A percentile compares a stretch with the other conserved stretches of the same genome.
Evolutionary conservation across 2,797 vertebrate species (phyloP).

Genomic region (Enteromius viviparus): DNA sequence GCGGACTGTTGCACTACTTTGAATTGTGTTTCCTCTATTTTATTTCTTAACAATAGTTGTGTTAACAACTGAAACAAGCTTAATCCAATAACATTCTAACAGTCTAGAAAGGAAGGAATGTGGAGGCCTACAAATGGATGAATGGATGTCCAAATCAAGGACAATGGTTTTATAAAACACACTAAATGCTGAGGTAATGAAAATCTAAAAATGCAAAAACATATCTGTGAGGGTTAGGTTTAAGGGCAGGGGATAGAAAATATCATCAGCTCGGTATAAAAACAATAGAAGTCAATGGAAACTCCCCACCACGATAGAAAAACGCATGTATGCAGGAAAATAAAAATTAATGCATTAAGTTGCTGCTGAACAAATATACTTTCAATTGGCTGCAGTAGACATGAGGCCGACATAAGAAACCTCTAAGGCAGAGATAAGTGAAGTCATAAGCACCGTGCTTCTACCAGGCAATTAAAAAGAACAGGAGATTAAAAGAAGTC

Average conservation of each 20-base stretch:
- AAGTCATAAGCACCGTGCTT: slow-evolving; percentile 57
- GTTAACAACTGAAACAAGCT: slow-evolving; percentile 23
- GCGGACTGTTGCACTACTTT: slow-evolving; percentile 19
- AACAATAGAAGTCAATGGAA: slow-evolving; percentile 13
- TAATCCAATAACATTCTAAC: slow-evolving; percentile 37
- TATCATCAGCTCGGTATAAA: slow-evolving; percentile 17
- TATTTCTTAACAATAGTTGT: slow-evolving; percentile 23
- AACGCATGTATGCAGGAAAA: not conserved
- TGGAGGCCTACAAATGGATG: not conserved
- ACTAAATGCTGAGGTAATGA: not conserved
- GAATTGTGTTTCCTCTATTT: slow-evolving; percentile 15
- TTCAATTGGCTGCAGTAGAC: slow-evolving; percentile 36
- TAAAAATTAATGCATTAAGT: slow-evolving; percentile 28
- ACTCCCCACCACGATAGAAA: slow-evolving; percentile 4
- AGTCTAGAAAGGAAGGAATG: slow-evolving; percentile 14
- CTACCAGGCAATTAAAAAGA: slow-evolving; percentile 53
- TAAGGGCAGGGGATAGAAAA: slow-evolving; percentile 10
- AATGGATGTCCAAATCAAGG: slow-evolving; percentile 1
- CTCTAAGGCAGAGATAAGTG: slow-evolving; percentile 56
- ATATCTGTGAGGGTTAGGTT: not conserved
- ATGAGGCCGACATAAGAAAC: slow-evolving; percentile 49
- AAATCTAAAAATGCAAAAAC: slow-evolving; percentile 3
- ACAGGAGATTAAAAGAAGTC: slow-evolving; percentile 52
- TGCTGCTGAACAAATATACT: slow-evolving; percentile 32
- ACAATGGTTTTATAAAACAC: slow-evolving; percentile 18